Conservation (phyloP, 1,140 invertebrate genomes). For the Pachypeltis micranthus region DNA sequence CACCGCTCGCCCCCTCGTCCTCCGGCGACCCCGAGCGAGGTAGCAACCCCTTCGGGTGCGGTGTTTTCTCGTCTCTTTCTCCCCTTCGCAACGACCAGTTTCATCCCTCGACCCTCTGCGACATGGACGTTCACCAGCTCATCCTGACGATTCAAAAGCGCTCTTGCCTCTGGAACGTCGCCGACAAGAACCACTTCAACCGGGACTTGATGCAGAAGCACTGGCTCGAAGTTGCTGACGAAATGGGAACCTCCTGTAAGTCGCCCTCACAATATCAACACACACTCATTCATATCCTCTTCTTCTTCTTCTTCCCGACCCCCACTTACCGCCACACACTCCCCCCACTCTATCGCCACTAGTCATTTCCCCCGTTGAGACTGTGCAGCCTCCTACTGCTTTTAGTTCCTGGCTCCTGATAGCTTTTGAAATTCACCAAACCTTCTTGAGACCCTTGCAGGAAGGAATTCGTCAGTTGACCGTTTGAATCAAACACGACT, state of each 20-base stretch:
- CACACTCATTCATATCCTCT: too few relatives aligned
- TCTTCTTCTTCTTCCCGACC: not conserved
- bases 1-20: not conserved
- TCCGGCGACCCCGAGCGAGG: constrained; percentile 5
- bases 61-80: not conserved
- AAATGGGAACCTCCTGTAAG: constrained; percentile 16
- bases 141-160: constrained; percentile 12
- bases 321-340: too few relatives aligned
- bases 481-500: too few relatives aligned
- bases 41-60: not conserved
- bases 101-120: constrained; percentile 3
- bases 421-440: too few relatives aligned
- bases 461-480: too few relatives aligned
- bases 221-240: constrained; percentile 14
- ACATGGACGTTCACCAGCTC: constrained; percentile 14
- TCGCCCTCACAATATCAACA: too few relatives aligned
- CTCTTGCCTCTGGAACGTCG: constrained; percentile 10
- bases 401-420: too few relatives aligned
- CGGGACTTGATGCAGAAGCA: constrained; percentile 12
- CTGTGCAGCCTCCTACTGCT: too few relatives aligned
- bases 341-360: too few relatives aligned
- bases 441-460: too few relatives aligned
- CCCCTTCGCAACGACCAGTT: not conserved
- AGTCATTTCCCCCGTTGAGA: too few relatives aligned
- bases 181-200: constrained; percentile 18